Percentiles rank a stretch among this genome's conserved stretches.
Conservation (phyloP, 2,113 vertebrate species). For the Apeltes quadracus region DNA sequence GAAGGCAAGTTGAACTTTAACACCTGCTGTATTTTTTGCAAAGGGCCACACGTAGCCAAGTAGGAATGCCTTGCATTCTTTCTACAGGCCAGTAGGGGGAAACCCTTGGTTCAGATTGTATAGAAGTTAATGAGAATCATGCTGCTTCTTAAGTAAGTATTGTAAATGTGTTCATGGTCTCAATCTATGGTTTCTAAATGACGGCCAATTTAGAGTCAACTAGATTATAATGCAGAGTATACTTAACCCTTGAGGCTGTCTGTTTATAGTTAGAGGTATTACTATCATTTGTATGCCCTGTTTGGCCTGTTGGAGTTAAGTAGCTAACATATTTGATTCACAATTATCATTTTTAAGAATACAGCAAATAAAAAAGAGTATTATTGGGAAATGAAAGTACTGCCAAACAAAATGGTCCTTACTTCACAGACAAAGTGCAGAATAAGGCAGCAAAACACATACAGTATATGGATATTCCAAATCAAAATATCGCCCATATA, state of each 20-base stretch:
- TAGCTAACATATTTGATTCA: neutral
- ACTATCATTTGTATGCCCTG: neutral
- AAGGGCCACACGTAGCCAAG: neutral
- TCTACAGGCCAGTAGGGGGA: neutral
- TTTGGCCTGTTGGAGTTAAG: neutral
- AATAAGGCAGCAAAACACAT: no score
- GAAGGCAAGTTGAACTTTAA: neutral
- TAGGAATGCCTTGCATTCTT: neutral
- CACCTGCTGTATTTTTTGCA: neutral
- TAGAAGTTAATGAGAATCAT: neutral
- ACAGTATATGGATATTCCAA: no score
- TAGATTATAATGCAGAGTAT: neutral
- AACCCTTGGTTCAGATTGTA: neutral
- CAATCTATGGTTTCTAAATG: neutral
- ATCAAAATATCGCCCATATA: no score
- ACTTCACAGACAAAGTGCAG: no score
- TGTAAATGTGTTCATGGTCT: neutral
- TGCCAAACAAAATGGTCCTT: neutral
- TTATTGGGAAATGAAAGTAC: neutral
- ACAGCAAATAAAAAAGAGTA: neutral
- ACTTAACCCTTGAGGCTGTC: neutral
- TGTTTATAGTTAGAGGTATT: neutral
- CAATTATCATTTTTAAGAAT: neutral
- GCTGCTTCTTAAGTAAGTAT: neutral
- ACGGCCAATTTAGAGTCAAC: neutral